phyloP scores from a whole-genome alignment of 2,888 invertebrate genomes.

The Vanessa cardui region DNA sequence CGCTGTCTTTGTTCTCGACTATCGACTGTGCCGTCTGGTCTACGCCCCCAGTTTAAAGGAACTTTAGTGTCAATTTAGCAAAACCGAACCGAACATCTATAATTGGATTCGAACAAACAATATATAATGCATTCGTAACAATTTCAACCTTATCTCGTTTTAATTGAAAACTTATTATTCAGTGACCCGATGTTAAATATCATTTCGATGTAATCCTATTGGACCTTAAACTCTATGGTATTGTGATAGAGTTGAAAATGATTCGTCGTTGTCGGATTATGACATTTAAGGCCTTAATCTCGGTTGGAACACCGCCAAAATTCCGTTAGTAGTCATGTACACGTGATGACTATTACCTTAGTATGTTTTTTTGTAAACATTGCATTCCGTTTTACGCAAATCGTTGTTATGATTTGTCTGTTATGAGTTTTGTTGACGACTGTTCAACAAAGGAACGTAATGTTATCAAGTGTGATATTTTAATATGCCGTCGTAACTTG shows the following conservation, averaged over 20 bases:
- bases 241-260: slow-evolving; percentile 21
- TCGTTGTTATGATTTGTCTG: no score
- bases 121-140: slow-evolving; percentile 15
- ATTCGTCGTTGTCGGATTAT: background rate
- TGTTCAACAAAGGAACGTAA: no score
- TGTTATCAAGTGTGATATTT: no score
- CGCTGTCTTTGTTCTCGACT: no score
- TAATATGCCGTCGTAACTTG: no score
- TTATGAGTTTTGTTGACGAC: no score
- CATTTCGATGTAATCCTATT: background rate
- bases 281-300: slow-evolving; percentile 33
- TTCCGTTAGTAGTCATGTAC: slow-evolving; percentile 9
- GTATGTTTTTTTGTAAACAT: background rate
- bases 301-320: slow-evolving; percentile 29
- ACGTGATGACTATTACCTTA: background rate
- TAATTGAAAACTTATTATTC: slow-evolving; percentile 32
- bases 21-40: no score
- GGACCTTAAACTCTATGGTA: slow-evolving; percentile 11
- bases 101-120: slow-evolving; percentile 28
- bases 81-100: slow-evolving; percentile 16
- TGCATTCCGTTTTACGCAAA: no score
- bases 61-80: slow-evolving; percentile 2
- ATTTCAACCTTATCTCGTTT: slow-evolving; percentile 22
- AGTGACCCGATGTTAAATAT: slow-evolving; percentile 24
- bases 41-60: no score